Evolutionary conservation across 1,140 invertebrate species (phyloP), one percentile per base, ranked within the genome.

Genomic region (Drosophila pruinosa): DNA sequence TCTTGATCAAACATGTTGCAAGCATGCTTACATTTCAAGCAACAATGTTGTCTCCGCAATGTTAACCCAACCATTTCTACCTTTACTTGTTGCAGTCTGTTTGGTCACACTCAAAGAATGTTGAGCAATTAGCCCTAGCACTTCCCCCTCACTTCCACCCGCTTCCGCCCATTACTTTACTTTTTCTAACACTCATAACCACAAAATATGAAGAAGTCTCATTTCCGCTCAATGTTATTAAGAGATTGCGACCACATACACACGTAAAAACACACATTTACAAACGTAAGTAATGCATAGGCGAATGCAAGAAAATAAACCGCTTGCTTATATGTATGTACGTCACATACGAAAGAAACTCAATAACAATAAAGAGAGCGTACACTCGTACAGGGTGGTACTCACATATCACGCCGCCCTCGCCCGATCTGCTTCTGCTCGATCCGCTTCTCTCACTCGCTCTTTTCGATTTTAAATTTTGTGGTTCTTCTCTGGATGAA

Each of bases 351-450:
- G 26, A 65, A 58, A 39, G 28, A 45, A 57, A 19, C 28, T 28
- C 31, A 54, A 63, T 61, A 45, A 48, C 45, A 59, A 47, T 58
- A 47, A 36, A 38, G 58, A 64, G 59, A 54, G 58, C 34, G 17
- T 21, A 14, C 8, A 17, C 63, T 19, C 45, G 45, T 19, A 14
- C 8, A 19, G 41, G 26, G 41, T 71, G 61, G 43, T 71, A 72
- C 69, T 72, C 47, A 72, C 69, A 72, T 72, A 67, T 72, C 22
- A 43, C 53, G 28, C 45, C 68, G 24, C 52, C 68, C 62, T 65
- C 68, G 24, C 17, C n/a, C 24, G 52, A 62, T 59, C 28, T 28
- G 15, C 53, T 43, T 26, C 24, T 50, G 24, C 31, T 48, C 28
- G 22, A 26, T 56, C 53, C n/a, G n/a, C n/a, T n/a, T 12, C 21